These are phyloP conservation scores for Yoshiicerus persimilis DNA, from an alignment of 1,140 invertebrate genomes.

Conservation along the genomic window DNA sequence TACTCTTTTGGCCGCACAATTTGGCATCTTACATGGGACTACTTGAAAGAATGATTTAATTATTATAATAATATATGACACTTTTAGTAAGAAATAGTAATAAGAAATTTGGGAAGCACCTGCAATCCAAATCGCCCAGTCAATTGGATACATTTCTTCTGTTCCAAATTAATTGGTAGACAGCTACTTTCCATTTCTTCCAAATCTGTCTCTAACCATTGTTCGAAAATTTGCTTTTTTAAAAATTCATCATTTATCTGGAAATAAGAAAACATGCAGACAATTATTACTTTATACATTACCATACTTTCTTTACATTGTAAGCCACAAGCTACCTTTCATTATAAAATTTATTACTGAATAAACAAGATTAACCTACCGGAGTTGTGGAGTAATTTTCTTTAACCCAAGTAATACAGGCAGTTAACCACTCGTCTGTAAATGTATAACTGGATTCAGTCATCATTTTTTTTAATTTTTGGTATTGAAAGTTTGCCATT, in stretches of 20 bases:
- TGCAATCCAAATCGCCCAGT: slow-evolving; percentile 63
- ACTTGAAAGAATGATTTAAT: too few relatives aligned
- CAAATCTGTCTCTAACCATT: slow-evolving; percentile 67
- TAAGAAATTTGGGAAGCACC: slow-evolving; percentile 52
- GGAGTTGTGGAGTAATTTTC: neutral
- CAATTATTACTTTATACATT: neutral
- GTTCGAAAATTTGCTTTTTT: slow-evolving; percentile 54
- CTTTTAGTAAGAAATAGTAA: too few relatives aligned
- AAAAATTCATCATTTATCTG: slow-evolving; percentile 29
- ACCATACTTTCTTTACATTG: neutral
- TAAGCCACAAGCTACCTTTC: neutral
- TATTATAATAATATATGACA: too few relatives aligned
- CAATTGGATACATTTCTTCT: slow-evolving; percentile 55
- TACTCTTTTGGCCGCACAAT: too few relatives aligned
- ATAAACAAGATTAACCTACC: neutral
- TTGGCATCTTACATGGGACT: too few relatives aligned
- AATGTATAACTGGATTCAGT: neutral
- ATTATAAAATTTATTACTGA: neutral
- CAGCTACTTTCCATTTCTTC: slow-evolving; percentile 60
- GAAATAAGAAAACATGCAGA: neutral
- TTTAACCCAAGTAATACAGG: slow-evolving; percentile 37
- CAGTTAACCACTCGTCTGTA: slow-evolving; percentile 40
- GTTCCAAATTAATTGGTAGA: slow-evolving; percentile 59
- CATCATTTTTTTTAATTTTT: neutral
- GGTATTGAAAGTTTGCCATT: neutral